These are phyloP conservation scores for Murina feae DNA, from an alignment of 2,113 vertebrate genomes.

Conservation along the genomic window DNA sequence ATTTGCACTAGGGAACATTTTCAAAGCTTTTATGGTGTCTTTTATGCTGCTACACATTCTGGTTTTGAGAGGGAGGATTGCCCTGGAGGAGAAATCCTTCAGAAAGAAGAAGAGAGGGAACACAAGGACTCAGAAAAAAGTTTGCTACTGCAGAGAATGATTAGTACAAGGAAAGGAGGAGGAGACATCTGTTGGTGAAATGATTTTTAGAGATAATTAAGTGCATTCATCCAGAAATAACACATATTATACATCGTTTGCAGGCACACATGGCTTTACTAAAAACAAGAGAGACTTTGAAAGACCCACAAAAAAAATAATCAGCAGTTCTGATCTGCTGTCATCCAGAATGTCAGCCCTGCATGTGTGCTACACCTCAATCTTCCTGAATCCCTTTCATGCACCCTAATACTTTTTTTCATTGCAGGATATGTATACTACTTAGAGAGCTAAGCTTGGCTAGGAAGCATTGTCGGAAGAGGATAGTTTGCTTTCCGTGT, in stretches of 20 bases:
- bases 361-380: neutral
- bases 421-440: neutral
- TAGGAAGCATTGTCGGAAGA: neutral
- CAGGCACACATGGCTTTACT: conserved; percentile 76
- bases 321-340: conserved; percentile 70
- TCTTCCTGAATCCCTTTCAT: neutral
- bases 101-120: conserved; percentile 75
- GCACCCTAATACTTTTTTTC: neutral
- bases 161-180: conserved; percentile 80
- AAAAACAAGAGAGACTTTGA: conserved; percentile 79
- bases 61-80: conserved; percentile 71
- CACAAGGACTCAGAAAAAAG: conserved; percentile 68
- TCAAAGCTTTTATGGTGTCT: conserved; percentile 68
- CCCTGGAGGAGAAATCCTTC: conserved; percentile 77
- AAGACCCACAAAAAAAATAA: conserved; percentile 74
- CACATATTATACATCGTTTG: conserved; percentile 80
- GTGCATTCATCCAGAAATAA: conserved; percentile 84
- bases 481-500: neutral
- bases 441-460: neutral
- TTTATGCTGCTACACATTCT: conserved; percentile 69
- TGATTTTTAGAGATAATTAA: conserved; percentile 84
- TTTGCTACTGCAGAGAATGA: conserved; percentile 71
- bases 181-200: conserved; percentile 83
- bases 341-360: conserved; percentile 66
- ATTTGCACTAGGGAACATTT: conserved; percentile 65